These are phyloP conservation scores for Phalacrocorax brasilianus DNA, from an alignment of 2,113 vertebrate species.

Conservation along the genomic window DNA sequence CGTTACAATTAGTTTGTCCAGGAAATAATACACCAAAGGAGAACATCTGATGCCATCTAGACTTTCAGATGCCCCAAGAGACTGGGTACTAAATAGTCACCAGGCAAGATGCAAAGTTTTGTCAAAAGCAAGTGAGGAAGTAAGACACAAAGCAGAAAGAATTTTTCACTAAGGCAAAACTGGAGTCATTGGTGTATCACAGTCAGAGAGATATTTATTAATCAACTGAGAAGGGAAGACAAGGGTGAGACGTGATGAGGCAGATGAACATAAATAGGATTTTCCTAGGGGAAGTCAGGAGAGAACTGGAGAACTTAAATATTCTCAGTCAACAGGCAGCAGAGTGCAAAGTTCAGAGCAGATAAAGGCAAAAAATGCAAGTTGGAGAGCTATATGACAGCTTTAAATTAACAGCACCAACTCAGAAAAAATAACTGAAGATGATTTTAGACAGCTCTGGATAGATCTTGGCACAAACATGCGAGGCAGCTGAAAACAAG, in stretches of 20 bases:
- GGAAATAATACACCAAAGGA: neutral
- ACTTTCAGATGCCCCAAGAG: neutral
- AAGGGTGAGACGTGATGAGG: neutral
- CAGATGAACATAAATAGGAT: neutral
- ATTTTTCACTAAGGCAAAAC: neutral
- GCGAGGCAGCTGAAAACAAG: neutral
- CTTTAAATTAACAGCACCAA: neutral
- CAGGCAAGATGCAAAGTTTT: neutral
- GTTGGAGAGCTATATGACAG: neutral
- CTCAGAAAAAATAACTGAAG: neutral
- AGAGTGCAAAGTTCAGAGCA: neutral
- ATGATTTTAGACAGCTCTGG: neutral
- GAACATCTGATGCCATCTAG: neutral
- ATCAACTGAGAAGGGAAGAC: neutral
- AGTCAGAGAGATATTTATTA: neutral
- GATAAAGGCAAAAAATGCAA: neutral
- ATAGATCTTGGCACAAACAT: neutral
- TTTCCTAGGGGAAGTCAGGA: neutral
- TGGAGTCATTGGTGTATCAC: neutral
- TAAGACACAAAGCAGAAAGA: neutral
- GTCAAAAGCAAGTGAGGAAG: neutral
- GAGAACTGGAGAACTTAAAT: neutral
- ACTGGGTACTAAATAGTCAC: accelerated
- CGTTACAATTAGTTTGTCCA: neutral
- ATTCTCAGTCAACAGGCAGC: neutral